These are phyloP conservation scores for Siphonodentalium dalli DNA, from an alignment of 2,888 invertebrate species.

Conservation along the genomic window DNA sequence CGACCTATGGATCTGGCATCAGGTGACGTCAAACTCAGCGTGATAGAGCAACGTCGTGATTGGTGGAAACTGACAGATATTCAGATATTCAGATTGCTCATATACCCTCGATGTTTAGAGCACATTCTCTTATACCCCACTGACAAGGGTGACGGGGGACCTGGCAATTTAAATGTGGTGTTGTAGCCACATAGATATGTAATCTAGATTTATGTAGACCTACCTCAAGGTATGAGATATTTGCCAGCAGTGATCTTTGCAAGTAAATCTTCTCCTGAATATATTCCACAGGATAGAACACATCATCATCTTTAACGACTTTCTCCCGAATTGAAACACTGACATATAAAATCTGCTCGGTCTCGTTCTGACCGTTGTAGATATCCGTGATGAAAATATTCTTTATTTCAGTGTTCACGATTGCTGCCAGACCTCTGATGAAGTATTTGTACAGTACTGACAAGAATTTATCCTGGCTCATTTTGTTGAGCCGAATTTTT, in stretches of 20 bases:
- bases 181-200: too few species aligned
- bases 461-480: slow-evolving; percentile 90
- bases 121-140: too few species aligned
- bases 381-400: slow-evolving; percentile 92
- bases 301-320: slow-evolving; percentile 66
- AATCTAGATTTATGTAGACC: slow-evolving; percentile 24
- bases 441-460: slow-evolving; percentile 87
- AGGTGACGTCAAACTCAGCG: too few species aligned
- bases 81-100: too few species aligned
- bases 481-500: slow-evolving; percentile 88
- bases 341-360: slow-evolving; percentile 82
- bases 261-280: slow-evolving; percentile 93
- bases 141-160: too few species aligned
- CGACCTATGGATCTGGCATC: too few species aligned
- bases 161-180: too few species aligned
- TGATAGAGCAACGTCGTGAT: too few species aligned
- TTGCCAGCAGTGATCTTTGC: slow-evolving; percentile 84
- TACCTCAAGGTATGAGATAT: slow-evolving; percentile 85
- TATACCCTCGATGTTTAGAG: too few species aligned
- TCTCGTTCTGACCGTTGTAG: slow-evolving; percentile 89
- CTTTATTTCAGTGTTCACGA: slow-evolving; percentile 89
- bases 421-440: slow-evolving; percentile 87
- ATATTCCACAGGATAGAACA: slow-evolving; percentile 86
- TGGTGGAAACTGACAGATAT: too few species aligned
- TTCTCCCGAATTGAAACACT: slow-evolving; percentile 82